phyloP scores from a whole-genome alignment of 1,140 invertebrate species.

The Orchesella cincta region DNA sequence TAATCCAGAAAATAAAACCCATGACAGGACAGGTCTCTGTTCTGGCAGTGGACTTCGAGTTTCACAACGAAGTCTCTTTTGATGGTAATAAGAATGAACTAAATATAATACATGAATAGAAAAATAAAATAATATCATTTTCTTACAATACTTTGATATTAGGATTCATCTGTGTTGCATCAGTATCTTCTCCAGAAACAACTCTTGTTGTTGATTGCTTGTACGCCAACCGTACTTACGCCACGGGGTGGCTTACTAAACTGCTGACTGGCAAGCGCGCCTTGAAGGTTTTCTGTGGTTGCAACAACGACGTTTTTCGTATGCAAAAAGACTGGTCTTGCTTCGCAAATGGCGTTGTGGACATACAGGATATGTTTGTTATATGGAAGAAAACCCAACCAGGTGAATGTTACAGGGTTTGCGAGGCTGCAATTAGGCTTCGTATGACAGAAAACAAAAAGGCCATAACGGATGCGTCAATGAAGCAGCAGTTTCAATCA shows the following conservation, averaged over 20 bases:
- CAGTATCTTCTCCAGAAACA: neutral
- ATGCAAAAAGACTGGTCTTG: neutral
- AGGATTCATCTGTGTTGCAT: neutral
- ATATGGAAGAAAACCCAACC: neutral
- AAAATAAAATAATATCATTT: no score
- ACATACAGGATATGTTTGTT: constrained; percentile 19
- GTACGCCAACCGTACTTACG: neutral
- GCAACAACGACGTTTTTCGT: neutral
- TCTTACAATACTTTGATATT: no score
- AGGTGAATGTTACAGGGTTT: neutral
- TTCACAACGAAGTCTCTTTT: neutral
- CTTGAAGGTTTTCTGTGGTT: constrained; percentile 15
- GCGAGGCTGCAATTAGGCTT: neutral
- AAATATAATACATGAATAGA: no score
- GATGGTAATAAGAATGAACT: no score
- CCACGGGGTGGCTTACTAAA: neutral
- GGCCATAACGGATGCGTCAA: neutral
- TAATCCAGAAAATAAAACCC: neutral
- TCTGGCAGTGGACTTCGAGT: neutral
- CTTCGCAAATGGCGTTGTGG: neutral
- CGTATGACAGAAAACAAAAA: neutral
- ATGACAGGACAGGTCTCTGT: neutral
- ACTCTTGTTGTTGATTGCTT: neutral
- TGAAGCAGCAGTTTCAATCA: neutral
- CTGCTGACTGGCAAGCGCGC: neutral